Conservation (phyloP, 2,113 vertebrate species). For the Ochotona curzoniae region DNA sequence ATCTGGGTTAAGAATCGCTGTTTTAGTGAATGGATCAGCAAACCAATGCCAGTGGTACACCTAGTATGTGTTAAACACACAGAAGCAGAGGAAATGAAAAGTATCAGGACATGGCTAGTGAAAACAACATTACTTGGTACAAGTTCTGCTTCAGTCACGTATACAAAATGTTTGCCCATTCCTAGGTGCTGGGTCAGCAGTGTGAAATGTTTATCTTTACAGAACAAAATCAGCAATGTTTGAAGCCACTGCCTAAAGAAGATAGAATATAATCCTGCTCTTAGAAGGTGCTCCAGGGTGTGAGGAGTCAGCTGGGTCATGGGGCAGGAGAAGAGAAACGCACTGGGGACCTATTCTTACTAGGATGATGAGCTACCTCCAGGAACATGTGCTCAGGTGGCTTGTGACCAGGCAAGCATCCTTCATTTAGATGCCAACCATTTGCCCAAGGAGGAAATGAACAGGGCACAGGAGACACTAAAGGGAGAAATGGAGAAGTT, state of each 20-base stretch:
- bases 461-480: neutral
- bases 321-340: neutral
- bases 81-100: neutral
- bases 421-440: neutral
- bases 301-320: neutral
- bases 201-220: conserved; percentile 15
- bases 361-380: neutral
- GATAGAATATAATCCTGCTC: neutral
- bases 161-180: neutral
- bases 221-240: neutral
- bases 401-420: neutral
- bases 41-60: neutral
- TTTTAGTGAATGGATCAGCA: neutral
- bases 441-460: neutral
- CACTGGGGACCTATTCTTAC: neutral
- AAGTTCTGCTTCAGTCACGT: neutral
- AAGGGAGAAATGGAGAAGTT: neutral
- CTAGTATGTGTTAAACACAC: neutral
- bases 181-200: neutral
- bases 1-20: neutral
- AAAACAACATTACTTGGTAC: neutral
- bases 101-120: neutral
- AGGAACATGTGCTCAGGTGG: neutral
- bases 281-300: neutral
- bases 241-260: neutral